Evolutionary conservation across 2,113 vertebrate species (phyloP).

Genomic region (Delphinus delphis): DNA sequence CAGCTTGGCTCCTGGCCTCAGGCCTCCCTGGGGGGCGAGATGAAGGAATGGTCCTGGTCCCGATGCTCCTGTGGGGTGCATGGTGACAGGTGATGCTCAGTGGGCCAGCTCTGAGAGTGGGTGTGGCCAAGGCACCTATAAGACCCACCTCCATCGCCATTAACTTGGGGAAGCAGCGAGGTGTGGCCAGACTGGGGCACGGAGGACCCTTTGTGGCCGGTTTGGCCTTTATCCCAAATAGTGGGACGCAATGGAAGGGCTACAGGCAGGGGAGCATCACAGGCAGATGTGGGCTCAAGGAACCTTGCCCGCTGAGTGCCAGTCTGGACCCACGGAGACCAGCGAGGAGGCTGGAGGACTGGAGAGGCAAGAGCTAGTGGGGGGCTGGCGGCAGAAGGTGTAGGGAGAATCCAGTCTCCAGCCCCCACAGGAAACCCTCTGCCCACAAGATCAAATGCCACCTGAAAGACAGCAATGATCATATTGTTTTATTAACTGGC

Average conservation of each 20-base stretch:
- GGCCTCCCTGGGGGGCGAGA: background rate
- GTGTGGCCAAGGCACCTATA: background rate
- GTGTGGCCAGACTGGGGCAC: background rate
- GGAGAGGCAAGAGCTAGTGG: background rate
- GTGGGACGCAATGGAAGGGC: background rate
- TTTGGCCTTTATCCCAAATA: background rate
- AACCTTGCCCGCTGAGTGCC: background rate
- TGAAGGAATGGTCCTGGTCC: background rate
- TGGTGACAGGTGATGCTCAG: background rate
- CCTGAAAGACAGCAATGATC: slow-evolving; percentile 16
- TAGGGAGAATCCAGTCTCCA: background rate
- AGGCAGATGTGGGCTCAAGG: background rate
- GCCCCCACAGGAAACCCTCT: background rate
- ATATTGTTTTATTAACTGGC: slow-evolving; percentile 41
- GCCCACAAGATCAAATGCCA: background rate
- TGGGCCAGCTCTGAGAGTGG: background rate
- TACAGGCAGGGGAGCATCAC: background rate
- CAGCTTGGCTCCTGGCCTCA: background rate
- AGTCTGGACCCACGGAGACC: background rate
- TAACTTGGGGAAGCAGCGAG: background rate
- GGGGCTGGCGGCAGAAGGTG: background rate
- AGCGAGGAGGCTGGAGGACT: background rate
- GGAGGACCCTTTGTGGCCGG: background rate
- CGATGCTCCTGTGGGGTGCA: background rate
- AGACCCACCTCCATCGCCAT: background rate